A percentile compares a stretch with the other conserved stretches of the same genome.
Conservation (phyloP, 2,113 vertebrate species). For the Microtus richardsoni region DNA sequence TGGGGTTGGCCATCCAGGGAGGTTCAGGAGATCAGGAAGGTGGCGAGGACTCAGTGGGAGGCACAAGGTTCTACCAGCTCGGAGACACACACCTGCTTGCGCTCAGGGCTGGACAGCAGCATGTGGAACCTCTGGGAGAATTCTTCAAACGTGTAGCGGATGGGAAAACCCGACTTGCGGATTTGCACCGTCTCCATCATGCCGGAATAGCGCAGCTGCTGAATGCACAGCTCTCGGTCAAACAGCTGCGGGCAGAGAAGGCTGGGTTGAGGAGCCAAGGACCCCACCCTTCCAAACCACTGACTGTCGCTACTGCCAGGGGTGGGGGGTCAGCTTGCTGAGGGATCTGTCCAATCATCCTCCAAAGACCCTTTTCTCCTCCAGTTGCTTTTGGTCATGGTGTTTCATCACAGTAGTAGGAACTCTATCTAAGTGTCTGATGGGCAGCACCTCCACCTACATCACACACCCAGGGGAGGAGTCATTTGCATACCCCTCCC, state of each 20-base stretch:
- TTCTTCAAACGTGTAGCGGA: slow-evolving; percentile 94
- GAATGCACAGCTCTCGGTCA: slow-evolving; percentile 94
- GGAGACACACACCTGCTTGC: slow-evolving; percentile 66
- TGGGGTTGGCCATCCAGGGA: not conserved
- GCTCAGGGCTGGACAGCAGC: slow-evolving; percentile 84
- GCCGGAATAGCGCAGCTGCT: slow-evolving; percentile 95
- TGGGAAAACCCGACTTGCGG: slow-evolving; percentile 94
- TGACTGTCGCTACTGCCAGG: fast-evolving
- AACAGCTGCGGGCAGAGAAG: slow-evolving; percentile 88
- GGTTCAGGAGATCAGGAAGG: not conserved
- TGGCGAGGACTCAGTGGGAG: not conserved
- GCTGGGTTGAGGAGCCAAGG: not conserved
- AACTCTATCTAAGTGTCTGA: not conserved
- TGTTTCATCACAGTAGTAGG: not conserved
- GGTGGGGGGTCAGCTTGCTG: too few species aligned
- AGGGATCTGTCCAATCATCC: too few species aligned
- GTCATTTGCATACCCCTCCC: not conserved
- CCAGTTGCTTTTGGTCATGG: not conserved
- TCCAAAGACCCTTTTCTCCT: not conserved
- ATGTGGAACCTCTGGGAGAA: slow-evolving; percentile 92
- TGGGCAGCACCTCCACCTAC: not conserved
- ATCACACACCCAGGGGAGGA: too few species aligned
- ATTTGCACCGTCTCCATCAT: slow-evolving; percentile 98
- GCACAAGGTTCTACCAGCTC: fast-evolving
- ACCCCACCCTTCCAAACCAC: not conserved